These are phyloP conservation scores for Peromyscus nudipes DNA, from an alignment of 2,797 vertebrate genomes.

Conservation along the genomic window DNA sequence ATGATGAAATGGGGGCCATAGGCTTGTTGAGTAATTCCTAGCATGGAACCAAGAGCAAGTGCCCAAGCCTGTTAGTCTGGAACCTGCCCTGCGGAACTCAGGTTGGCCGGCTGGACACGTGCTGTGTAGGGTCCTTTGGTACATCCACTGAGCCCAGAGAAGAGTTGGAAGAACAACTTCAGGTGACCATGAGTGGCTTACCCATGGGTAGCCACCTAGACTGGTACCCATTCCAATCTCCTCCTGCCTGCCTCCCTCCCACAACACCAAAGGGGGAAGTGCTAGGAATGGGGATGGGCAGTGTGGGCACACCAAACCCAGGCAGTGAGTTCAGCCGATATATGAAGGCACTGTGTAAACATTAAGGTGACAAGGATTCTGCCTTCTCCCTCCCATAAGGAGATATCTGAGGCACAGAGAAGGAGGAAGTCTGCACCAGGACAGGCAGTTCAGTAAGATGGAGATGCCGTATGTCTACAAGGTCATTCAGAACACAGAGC, in stretches of 20 bases:
- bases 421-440: background rate
- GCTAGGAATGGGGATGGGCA: background rate
- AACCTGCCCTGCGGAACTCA: background rate
- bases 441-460: background rate
- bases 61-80: background rate
- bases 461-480: background rate
- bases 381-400: background rate
- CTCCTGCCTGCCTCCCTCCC: background rate
- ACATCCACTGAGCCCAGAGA: too few species aligned
- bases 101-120: background rate
- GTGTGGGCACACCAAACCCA: background rate
- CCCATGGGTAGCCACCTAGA: too few species aligned
- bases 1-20: background rate
- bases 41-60: background rate
- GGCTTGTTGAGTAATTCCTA: background rate
- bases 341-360: background rate
- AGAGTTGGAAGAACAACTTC: background rate
- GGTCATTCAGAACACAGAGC: background rate
- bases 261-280: background rate
- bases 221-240: background rate
- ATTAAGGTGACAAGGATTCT: background rate
- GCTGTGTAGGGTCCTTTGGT: background rate
- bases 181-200: background rate
- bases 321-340: background rate
- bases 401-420: conserved; percentile 8